Percentiles rank a stretch among this genome's conserved stretches.
Conservation (phyloP, 64 coral and sea anemone species). For the Porites lutea region DNA sequence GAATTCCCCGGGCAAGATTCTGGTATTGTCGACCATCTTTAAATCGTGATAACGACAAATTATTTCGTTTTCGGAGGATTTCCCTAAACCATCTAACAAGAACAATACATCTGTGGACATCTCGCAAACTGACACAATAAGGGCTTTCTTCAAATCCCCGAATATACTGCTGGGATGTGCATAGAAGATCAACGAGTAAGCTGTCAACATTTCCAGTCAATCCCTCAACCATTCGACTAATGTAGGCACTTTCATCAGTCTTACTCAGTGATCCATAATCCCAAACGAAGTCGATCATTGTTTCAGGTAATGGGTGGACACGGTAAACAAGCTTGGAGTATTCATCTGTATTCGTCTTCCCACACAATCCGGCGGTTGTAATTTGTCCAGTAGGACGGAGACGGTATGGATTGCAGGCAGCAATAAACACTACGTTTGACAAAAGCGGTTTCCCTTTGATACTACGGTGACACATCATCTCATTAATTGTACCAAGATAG, state of each 20-base stretch:
- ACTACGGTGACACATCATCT: constrained; percentile 81
- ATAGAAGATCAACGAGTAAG: constrained; percentile 71
- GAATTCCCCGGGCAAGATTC: background rate
- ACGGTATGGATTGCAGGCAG: constrained; percentile 87
- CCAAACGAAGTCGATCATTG: constrained; percentile 96
- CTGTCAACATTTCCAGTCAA: background rate
- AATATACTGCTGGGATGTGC: constrained; percentile 73
- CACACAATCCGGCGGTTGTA: constrained; percentile 71
- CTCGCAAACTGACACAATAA: constrained; percentile 87
- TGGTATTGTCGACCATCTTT: background rate
- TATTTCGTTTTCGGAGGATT: constrained; percentile 8
- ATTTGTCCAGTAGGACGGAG: constrained; percentile 70
- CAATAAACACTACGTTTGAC: constrained; percentile 77
- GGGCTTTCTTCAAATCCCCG: constrained; percentile 63
- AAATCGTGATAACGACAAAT: background rate
- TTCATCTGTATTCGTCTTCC: constrained; percentile 74
- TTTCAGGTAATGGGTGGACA: constrained; percentile 88
- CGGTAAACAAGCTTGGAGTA: constrained; percentile 87
- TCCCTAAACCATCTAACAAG: constrained; percentile 76
- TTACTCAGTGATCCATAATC: constrained; percentile 85
- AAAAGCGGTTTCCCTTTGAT: constrained; percentile 56
- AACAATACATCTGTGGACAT: constrained; percentile 77
- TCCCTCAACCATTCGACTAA: constrained; percentile 72
- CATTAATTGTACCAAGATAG: constrained; percentile 83
- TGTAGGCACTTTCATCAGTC: constrained; percentile 76